A percentile compares a stretch with the other conserved stretches of the same genome.
These are phyloP conservation scores for Xestoiulus laeticollis DNA, from an alignment of 2,888 invertebrate species.

Conservation along the genomic window DNA sequence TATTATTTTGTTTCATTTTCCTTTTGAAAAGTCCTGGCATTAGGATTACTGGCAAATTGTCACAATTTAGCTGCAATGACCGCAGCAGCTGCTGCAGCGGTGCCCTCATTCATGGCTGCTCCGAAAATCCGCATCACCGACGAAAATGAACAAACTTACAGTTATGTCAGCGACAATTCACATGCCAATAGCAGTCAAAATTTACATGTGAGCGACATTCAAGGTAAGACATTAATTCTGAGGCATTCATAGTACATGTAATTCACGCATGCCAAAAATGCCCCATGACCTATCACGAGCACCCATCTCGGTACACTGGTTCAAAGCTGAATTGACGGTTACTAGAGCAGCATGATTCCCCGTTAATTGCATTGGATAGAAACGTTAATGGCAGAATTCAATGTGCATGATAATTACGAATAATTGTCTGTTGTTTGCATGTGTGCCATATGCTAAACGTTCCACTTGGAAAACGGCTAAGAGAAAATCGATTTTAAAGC, in stretches of 20 bases:
- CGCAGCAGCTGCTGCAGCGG: conserved; percentile 65
- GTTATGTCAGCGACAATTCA: conserved; percentile 62
- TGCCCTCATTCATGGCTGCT: conserved; percentile 68
- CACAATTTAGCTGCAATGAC: conserved; percentile 68
- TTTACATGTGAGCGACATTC: conserved; percentile 35
- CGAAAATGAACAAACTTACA: conserved; percentile 64
- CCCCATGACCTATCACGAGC: neutral
- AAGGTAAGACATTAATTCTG: conserved; percentile 44
- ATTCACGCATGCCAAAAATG: neutral
- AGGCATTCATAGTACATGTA: neutral
- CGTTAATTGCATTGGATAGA: neutral
- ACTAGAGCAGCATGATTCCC: neutral
- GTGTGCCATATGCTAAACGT: neutral
- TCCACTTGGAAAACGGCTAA: neutral
- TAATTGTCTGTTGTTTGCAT: conserved; percentile 39
- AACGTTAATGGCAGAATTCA: neutral
- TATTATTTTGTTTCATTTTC: conserved; percentile 46
- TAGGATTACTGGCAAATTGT: conserved; percentile 69
- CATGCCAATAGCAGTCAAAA: conserved; percentile 53
- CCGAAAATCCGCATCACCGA: conserved; percentile 66
- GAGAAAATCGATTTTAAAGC: conserved; percentile 43
- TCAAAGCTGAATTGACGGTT: neutral
- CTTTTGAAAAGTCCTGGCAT: conserved; percentile 66
- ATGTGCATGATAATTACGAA: neutral
- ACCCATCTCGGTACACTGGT: neutral